Percentiles rank a stretch among this genome's conserved stretches.
Conservation (phyloP, 1,140 invertebrate species). For the Drosophila sucinea region DNA sequence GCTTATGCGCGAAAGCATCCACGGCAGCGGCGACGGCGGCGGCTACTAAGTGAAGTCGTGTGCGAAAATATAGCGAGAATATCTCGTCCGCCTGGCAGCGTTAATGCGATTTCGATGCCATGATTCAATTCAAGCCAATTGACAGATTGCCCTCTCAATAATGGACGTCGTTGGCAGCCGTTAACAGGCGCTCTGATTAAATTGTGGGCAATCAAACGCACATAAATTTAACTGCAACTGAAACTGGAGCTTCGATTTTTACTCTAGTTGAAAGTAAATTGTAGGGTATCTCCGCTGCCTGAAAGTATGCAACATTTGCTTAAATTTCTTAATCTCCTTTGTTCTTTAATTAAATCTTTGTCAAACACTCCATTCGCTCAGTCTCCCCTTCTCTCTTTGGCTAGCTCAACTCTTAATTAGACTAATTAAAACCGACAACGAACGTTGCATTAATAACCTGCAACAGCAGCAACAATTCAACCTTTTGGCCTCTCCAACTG, state of each 20-base stretch:
- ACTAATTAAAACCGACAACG: conserved; percentile 62
- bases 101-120: conserved; percentile 71
- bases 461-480: conserved; percentile 25
- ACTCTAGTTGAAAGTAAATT: neutral
- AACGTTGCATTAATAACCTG: conserved; percentile 67
- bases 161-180: neutral
- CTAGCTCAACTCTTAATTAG: conserved; percentile 61
- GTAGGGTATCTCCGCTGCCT: neutral
- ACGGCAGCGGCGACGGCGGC: neutral
- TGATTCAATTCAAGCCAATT: conserved; percentile 73
- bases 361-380: too few species aligned
- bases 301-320: conserved; percentile 29
- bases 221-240: conserved; percentile 11
- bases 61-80: conserved; percentile 60
- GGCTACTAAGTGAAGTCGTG: conserved; percentile 44
- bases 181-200: neutral
- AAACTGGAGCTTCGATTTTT: neutral
- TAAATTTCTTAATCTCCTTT: neutral
- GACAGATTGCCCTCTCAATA: conserved; percentile 52
- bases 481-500: conserved; percentile 16
- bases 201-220: conserved; percentile 1
- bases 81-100: conserved; percentile 40
- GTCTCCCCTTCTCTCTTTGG: conserved; percentile 4
- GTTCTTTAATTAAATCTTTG: conserved; percentile 34
- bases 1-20: conserved; percentile 54